Conservation (phyloP, 2,888 invertebrate species). For the Selenia dentaria region DNA sequence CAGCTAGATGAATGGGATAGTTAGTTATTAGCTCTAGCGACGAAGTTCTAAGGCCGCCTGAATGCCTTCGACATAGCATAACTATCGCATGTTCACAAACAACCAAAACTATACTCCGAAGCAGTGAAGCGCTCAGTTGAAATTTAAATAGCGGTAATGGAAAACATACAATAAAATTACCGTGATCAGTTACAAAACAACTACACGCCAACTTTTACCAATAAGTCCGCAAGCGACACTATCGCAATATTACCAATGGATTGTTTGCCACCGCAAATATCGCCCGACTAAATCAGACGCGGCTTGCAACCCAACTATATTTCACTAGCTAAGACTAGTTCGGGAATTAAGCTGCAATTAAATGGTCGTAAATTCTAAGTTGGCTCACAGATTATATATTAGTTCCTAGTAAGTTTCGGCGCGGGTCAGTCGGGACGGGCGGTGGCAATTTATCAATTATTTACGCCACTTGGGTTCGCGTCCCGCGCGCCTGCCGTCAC, state of each 20-base stretch:
- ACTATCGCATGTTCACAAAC: no score
- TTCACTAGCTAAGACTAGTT: slow-evolving; percentile 74
- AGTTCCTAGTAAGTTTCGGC: slow-evolving; percentile 50
- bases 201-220: slow-evolving; percentile 9
- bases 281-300: slow-evolving; percentile 23
- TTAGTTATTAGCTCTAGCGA: no score
- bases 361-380: slow-evolving; percentile 80
- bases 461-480: slow-evolving; percentile 70
- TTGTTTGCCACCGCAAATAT: slow-evolving; percentile 30
- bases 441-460: slow-evolving; percentile 85
- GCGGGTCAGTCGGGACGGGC: slow-evolving; percentile 70
- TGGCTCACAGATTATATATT: slow-evolving; percentile 48
- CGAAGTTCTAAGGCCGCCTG: no score
- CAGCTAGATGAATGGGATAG: no score
- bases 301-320: slow-evolving; percentile 57
- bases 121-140: no score
- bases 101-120: no score
- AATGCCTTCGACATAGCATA: no score
- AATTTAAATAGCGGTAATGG: no score
- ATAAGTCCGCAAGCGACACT: slow-evolving; percentile 4
- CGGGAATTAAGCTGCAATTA: slow-evolving; percentile 82
- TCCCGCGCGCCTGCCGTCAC: slow-evolving; percentile 60
- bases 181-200: not conserved
- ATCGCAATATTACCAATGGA: slow-evolving; percentile 7
- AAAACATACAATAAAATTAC: no score